Evolutionary conservation across 2,113 vertebrate genomes (phyloP), one percentile per base, ranked within the genome.

Genomic region (Tretioscincus oriximinensis): DNA sequence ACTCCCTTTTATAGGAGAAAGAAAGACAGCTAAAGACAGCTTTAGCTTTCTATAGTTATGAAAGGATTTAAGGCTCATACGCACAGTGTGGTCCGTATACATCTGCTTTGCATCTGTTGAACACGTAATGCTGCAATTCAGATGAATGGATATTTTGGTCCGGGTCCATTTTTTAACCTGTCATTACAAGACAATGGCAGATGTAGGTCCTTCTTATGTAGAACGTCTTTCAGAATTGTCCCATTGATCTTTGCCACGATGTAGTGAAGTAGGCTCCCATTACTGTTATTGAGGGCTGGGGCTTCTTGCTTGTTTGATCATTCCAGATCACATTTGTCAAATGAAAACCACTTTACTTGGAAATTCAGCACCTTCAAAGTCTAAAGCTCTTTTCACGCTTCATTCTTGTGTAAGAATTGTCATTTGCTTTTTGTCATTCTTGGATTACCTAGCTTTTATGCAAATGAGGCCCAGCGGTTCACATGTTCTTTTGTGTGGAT

Each of bases 41-140:
- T 87, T 73, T 80, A 18, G 5, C 71, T 66, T 70, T 24, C 24
- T 61, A 26, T 79, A 70, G 9, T 54, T 70, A 28, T 21, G 54
- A 22, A 70, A 51, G 67, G 51, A 67, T 78, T 68, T 78, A 68
- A 24, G n/a, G 31, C 21, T 47, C 21, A 28, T 29, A 64, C 58
- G 21, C 2, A 67, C 11, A 3, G 49, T 41, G 26, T 78, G 65
- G 35, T 10, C 24, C 31, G 31, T 29, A 77, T 66, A 18, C 16
- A 66, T 76, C 22, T n/a, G 26, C 16, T 45, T 16, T 70, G 31
- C 77, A 66, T 22, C 14, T n/a, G 51, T 2, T n/a, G n/a, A 4
- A 21, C 41, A 73, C 31, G 9, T 21, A 54, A 9, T 54, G 45
- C 22, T 24, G 49, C 28, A 78, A 54, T 69, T 22, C 14, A 61